Base-by-base conservation (phyloP, 2,797 vertebrate species). In the Clarias fuscus region DNA sequence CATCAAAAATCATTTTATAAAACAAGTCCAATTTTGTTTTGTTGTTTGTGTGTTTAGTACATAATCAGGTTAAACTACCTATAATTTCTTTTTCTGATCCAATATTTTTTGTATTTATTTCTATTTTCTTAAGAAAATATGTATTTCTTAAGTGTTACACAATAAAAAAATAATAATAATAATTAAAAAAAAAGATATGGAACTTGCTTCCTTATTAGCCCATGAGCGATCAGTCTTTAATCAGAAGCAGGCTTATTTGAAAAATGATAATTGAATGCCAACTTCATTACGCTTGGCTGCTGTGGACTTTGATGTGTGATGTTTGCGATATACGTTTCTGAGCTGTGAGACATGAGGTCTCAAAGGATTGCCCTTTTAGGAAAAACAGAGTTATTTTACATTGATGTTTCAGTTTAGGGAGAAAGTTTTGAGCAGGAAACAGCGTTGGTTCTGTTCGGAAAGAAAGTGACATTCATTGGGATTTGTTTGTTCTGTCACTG, bases 241-340 rank as follows among this genome's bases (percentile, higher is more conserved):
- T 90, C 89, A 92, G 91, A 93, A 92, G 90, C 79, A 85, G 91
- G 87, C 93, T 94, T 90, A 93, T 82, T 82, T 93, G 94, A 93
- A 94, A 93, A 93, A 91, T 84, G 89, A 87, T 92, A 90, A 92
- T 90, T 89, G 90, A 89, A 89, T 89, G 92, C 90, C 93, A 94
- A 94, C 90, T 92, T 71, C 71, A 15, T 18, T 20, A 85, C 86
- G 89, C 85, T 24, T 65, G 77, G 1, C 72, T 37, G 59, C 56
- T 58, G 65, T n/a, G 89, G 67, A 75, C 92, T 94, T 94, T 94
- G 93, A 95, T 93, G 92, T 90, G 86, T 91, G 91, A 90, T 90
- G 61, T 90, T 90, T 88, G 89, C 90, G 92, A 93, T 93, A 82
- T 91, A 87, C 80, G 86, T 90, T 88, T 92, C 59, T 64, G 77